phyloP scores from a whole-genome alignment of 1,140 invertebrate species.

The Lepidostoma basale region DNA sequence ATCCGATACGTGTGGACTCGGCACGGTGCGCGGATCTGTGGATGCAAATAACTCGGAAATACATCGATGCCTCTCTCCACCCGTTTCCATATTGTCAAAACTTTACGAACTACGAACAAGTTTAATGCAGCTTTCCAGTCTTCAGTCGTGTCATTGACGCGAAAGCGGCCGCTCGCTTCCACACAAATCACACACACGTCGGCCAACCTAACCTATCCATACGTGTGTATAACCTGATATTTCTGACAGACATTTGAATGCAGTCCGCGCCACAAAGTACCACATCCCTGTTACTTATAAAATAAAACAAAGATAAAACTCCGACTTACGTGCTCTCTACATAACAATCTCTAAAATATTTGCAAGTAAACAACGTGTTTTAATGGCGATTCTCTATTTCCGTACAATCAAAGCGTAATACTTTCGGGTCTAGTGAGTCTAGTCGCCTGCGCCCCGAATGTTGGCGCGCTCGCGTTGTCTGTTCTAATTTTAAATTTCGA shows the following conservation, averaged over 20 bases:
- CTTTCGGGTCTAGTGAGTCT: neutral
- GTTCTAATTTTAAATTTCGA: slow-evolving; percentile 23
- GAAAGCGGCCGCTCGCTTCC: neutral
- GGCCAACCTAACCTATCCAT: neutral
- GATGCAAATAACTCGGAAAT: slow-evolving; percentile 25
- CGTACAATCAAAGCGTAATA: slow-evolving; percentile 2
- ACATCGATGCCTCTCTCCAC: neutral
- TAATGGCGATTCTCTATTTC: slow-evolving; percentile 7
- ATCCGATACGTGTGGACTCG: neutral
- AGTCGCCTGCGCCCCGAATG: neutral
- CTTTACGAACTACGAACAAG: neutral
- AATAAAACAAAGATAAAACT: too few relatives aligned
- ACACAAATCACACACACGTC: neutral
- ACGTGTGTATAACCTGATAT: neutral
- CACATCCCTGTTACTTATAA: too few relatives aligned
- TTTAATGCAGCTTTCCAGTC: slow-evolving; percentile 18
- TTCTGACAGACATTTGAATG: neutral
- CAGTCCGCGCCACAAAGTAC: too few relatives aligned
- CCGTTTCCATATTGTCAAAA: slow-evolving; percentile 34
- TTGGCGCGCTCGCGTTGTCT: slow-evolving; percentile 7
- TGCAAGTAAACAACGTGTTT: neutral
- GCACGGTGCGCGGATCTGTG: neutral
- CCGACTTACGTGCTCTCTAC: too few relatives aligned
- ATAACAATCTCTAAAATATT: neutral
- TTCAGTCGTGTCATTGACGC: slow-evolving; percentile 27